These are phyloP conservation scores for Apogon talboti DNA, from an alignment of 2,797 vertebrate genomes.

Conservation along the genomic window DNA sequence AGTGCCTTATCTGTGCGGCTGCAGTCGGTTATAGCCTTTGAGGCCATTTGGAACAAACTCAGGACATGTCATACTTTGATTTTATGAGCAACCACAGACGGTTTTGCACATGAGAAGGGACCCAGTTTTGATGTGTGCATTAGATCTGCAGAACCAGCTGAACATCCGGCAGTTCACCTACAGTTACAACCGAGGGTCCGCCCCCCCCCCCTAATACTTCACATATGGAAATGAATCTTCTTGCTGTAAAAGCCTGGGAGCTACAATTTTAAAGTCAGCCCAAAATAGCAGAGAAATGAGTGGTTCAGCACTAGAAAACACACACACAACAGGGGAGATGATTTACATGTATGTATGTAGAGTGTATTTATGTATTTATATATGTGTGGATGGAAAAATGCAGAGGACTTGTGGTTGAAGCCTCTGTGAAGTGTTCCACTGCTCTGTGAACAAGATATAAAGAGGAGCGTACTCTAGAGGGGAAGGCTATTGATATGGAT, in stretches of 20 bases:
- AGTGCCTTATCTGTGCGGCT: constrained; percentile 48
- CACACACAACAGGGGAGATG: constrained; percentile 15
- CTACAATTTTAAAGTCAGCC: constrained; percentile 45
- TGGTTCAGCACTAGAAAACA: constrained; percentile 17
- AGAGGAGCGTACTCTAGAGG: constrained; percentile 2
- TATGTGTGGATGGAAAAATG: neutral
- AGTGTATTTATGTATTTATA: neutral
- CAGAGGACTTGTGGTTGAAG: neutral
- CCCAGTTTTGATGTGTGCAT: constrained; percentile 1
- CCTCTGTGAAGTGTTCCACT: too few relatives aligned
- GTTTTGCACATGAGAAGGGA: neutral
- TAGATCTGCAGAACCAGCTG: neutral
- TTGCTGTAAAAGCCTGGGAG: constrained; percentile 40
- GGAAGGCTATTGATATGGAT: too few relatives aligned
- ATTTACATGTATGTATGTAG: constrained; percentile 12
- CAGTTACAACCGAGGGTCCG: neutral
- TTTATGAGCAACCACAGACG: constrained; percentile 11
- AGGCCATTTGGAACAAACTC: constrained; percentile 32
- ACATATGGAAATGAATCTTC: constrained; percentile 33
- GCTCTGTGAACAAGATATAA: constrained; percentile 6
- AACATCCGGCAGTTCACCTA: constrained; percentile 5
- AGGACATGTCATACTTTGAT: constrained; percentile 8
- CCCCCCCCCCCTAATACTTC: constrained; percentile 7
- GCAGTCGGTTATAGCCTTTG: constrained; percentile 34
- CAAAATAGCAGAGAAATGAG: constrained; percentile 58